A percentile compares a stretch with the other conserved stretches of the same genome.
phyloP scores from a whole-genome alignment of 2,888 invertebrate genomes.

The Caradrina clavipalpis region DNA sequence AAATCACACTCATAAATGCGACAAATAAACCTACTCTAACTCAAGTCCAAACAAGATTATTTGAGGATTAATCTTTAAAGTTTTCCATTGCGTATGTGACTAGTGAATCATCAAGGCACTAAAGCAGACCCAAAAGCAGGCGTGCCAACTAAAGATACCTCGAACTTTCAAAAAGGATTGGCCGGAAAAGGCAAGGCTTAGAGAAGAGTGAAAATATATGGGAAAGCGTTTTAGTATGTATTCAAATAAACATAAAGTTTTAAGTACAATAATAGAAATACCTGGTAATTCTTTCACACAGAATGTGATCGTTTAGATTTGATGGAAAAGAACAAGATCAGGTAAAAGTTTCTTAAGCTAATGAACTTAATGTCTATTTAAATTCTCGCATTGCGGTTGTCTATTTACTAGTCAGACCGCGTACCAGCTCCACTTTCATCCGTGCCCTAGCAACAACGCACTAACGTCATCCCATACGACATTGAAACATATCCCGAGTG shows the following conservation, averaged over 20 bases:
- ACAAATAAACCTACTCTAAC: constrained; percentile 36
- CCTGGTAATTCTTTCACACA: background rate
- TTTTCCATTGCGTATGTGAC: constrained; percentile 18
- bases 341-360: constrained; percentile 8
- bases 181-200: constrained; percentile 59
- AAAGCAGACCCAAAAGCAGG: constrained; percentile 31
- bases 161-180: constrained; percentile 59
- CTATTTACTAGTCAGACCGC: constrained; percentile 12
- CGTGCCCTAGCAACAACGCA: constrained; percentile 81
- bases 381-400: constrained; percentile 29
- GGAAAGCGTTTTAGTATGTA: constrained; percentile 27
- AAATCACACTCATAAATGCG: constrained; percentile 27
- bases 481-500: constrained; percentile 86
- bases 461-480: constrained; percentile 77
- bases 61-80: constrained; percentile 15
- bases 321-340: background rate
- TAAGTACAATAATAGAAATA: constrained; percentile 1
- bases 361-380: constrained; percentile 20
- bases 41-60: constrained; percentile 32
- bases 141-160: constrained; percentile 35
- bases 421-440: constrained; percentile 67
- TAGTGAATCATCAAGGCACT: constrained; percentile 36
- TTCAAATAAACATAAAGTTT: constrained; percentile 9
- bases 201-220: constrained; percentile 35
- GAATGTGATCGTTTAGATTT: background rate